Evolutionary conservation across 1,140 invertebrate genomes (phyloP).

Genomic region (Atta cephalotes): DNA sequence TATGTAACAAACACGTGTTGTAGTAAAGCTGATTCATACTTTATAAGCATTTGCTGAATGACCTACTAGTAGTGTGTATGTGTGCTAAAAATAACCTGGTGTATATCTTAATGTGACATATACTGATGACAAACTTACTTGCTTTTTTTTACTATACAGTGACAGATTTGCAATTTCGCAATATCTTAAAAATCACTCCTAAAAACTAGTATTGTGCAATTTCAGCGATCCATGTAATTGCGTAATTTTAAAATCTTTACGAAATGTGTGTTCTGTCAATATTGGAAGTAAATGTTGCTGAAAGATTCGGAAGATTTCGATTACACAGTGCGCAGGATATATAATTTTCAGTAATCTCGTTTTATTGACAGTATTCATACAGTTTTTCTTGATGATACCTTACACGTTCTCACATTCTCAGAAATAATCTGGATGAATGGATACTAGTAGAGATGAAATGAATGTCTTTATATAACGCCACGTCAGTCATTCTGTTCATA

Average conservation of each 20-base stretch:
- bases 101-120: constrained; percentile 19
- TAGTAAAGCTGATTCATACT: constrained; percentile 73
- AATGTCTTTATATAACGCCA: constrained; percentile 27
- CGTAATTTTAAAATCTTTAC: not conserved
- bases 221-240: not conserved
- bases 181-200: not conserved
- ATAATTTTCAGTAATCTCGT: constrained; percentile 32
- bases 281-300: constrained; percentile 2
- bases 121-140: constrained; percentile 21
- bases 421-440: constrained; percentile 17
- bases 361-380: not conserved
- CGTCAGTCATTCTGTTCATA: constrained; percentile 25
- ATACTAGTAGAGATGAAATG: constrained; percentile 6
- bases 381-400: not conserved
- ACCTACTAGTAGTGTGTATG: constrained; percentile 53
- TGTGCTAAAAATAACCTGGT: constrained; percentile 37
- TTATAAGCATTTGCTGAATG: constrained; percentile 70
- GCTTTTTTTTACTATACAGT: constrained; percentile 8
- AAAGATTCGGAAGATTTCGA: not conserved
- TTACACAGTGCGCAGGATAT: not conserved
- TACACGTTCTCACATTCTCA: constrained; percentile 7
- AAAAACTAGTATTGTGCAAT: not conserved
- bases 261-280: not conserved
- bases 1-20: constrained; percentile 50
- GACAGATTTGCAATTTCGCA: constrained; percentile 7